Evolutionary conservation across 2,888 invertebrate genomes (phyloP), one percentile per base, ranked within the genome.

Genomic region (Ennomos fuscantarius): DNA sequence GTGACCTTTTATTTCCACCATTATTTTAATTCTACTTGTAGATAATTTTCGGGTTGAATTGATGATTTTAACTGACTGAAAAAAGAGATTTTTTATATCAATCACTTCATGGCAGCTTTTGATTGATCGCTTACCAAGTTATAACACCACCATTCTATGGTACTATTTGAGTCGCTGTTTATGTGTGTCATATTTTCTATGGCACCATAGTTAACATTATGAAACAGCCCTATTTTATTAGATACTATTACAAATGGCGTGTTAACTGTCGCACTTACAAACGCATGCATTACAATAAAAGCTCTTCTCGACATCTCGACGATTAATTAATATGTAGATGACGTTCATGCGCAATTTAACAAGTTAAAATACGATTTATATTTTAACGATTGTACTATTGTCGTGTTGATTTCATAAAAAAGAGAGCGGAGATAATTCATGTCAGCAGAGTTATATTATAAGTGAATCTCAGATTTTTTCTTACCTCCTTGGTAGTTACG

Each of bases 251-350:
- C 15, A 57, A 51, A 40, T 35, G 36, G 50, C 55, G 57, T 45
- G 51, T 49, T 62, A 54, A 43, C 41, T 65, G 51, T 63, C 66
- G 63, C 60, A 65, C 58, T 64, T 61, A 55, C 53, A 62, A 54
- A 55, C 34, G 42, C 49, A 44, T 55, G 40, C 39, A 57, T 64
- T 60, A 63, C 56, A 68, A 65, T 68, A 72, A 67, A 61, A 65
- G 57, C 66, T 68, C 60, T 68, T 59, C 66, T 60, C 70, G 24
- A 24, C 24, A 73, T 78, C 77, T 78, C 80, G 75, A 62, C 78
- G 78, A 82, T 75, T 82, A 79, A 86, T 87, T 82, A 89, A 87
- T 87, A 66, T 64, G 64, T 77, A 86, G 77, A 86, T 82, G 78
- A 69, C 80, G 73, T 82, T 80, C 81, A 53, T 55, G 79, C 82